These are phyloP conservation scores for Phaedon cochleariae DNA, from an alignment of 2,888 invertebrate species.

Conservation along the genomic window DNA sequence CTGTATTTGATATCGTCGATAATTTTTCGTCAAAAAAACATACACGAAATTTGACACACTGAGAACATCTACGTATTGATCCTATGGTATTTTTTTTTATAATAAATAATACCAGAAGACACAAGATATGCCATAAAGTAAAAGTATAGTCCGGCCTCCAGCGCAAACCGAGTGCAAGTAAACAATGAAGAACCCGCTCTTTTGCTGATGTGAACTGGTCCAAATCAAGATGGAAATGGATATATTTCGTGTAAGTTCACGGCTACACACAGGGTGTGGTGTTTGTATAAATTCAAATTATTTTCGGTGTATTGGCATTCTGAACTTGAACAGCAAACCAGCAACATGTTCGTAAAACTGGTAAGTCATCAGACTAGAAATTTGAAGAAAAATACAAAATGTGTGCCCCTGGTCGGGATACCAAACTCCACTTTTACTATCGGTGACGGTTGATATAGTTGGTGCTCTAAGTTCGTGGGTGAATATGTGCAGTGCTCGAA, in stretches of 20 bases:
- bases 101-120: conserved; percentile 4
- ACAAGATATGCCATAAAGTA: conserved; percentile 9
- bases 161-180: not conserved
- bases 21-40: no score
- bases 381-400: not conserved
- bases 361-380: conserved; percentile 51
- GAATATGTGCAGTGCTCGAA: not conserved
- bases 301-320: conserved; percentile 55
- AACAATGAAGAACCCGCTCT: conserved; percentile 18
- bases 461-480: not conserved
- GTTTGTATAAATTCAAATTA: conserved; percentile 55
- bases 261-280: conserved; percentile 57
- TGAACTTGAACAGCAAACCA: conserved; percentile 53
- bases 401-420: no score
- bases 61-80: no score
- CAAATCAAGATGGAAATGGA: conserved; percentile 20
- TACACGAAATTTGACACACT: no score
- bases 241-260: conserved; percentile 48
- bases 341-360: conserved; percentile 62
- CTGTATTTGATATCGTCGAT: no score
- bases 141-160: conserved; percentile 4
- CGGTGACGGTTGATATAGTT: not conserved
- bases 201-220: conserved; percentile 10
- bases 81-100: no score
- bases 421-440: not conserved